Percentiles rank a stretch among this genome's conserved stretches.
Conservation (phyloP, 2,113 vertebrate species). For the Melospiza melodia region DNA sequence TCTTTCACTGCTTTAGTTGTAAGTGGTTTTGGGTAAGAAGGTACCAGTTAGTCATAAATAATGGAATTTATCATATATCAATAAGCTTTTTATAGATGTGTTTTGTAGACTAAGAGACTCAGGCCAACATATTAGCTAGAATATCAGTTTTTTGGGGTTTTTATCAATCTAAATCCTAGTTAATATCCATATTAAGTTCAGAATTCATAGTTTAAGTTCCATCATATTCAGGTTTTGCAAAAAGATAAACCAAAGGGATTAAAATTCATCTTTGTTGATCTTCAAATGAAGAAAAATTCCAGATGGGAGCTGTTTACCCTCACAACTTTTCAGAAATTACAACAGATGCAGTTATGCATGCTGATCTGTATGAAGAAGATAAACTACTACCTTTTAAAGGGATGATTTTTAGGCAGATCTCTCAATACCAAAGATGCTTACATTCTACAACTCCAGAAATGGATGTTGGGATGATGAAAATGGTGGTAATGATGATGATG, state of each 20-base stretch:
- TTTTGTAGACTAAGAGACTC: background rate
- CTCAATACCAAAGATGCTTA: background rate
- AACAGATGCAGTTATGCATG: background rate
- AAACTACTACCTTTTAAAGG: background rate
- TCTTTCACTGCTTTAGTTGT: background rate
- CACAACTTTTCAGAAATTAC: background rate
- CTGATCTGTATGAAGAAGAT: background rate
- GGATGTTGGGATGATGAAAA: background rate
- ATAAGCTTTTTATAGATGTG: background rate
- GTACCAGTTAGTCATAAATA: background rate
- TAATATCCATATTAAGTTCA: background rate
- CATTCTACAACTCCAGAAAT: background rate
- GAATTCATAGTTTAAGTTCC: background rate
- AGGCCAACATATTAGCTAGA: background rate
- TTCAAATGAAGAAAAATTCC: background rate
- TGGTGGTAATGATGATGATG: background rate
- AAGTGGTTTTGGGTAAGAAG: background rate
- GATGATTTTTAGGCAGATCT: background rate
- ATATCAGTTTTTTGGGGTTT: accelerated
- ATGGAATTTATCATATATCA: background rate
- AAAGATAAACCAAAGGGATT: background rate
- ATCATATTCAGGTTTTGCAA: background rate
- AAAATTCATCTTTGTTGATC: background rate
- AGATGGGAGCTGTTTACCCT: background rate
- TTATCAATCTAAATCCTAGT: background rate